These are phyloP conservation scores for Hippolais icterina DNA, from an alignment of 2,113 vertebrate genomes.

Conservation along the genomic window DNA sequence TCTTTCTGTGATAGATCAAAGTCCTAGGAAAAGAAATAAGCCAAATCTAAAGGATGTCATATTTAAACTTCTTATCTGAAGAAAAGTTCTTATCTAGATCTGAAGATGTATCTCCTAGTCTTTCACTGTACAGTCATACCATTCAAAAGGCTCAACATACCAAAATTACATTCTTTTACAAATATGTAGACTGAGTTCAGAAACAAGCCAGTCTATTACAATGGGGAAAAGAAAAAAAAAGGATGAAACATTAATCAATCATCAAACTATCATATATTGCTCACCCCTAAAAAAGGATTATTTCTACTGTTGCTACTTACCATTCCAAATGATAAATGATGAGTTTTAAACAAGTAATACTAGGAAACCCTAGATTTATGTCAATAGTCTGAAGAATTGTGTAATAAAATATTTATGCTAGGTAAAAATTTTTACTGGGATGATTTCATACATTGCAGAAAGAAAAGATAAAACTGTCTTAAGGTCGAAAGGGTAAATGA, in stretches of 20 bases:
- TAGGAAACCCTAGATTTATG: background rate
- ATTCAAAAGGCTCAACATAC: background rate
- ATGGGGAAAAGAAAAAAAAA: background rate
- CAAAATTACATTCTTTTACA: background rate
- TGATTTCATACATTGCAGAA: background rate
- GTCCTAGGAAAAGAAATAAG: background rate
- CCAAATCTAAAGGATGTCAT: background rate
- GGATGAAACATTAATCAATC: background rate
- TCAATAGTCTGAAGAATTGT: background rate
- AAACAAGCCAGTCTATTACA: background rate
- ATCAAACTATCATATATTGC: background rate
- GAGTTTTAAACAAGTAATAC: background rate
- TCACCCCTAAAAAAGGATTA: background rate
- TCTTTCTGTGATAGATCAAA: background rate
- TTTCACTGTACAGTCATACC: background rate
- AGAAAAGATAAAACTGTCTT: background rate
- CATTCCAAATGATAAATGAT: background rate
- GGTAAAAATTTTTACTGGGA: background rate
- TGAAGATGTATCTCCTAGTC: background rate
- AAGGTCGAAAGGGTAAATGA: background rate
- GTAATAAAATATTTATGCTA: background rate
- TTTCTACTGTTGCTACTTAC: background rate
- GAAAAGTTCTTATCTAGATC: background rate
- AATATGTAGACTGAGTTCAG: background rate
- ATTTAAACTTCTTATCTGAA: background rate